Evolutionary conservation across 2,888 invertebrate genomes (phyloP).

Genomic region (Caenorhabditis uteleia): DNA sequence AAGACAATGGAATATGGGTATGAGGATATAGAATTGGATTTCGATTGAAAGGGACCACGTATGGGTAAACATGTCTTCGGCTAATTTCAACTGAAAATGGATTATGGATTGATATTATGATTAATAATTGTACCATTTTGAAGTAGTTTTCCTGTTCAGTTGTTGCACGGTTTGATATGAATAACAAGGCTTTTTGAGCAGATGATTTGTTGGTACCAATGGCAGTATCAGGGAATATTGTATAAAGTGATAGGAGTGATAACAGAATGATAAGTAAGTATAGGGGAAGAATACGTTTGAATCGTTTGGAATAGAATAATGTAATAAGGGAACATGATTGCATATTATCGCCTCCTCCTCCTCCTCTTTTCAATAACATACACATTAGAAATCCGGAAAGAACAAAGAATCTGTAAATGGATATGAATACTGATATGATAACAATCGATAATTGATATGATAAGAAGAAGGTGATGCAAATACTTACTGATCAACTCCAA

Average conservation of each 20-base stretch:
- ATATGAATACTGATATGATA: too few relatives aligned
- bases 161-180: slow-evolving; percentile 15
- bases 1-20: slow-evolving; percentile 25
- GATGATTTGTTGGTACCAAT: slow-evolving; percentile 21
- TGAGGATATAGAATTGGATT: slow-evolving; percentile 25
- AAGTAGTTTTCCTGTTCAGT: slow-evolving; percentile 23
- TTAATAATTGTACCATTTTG: slow-evolving; percentile 10
- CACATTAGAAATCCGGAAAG: too few relatives aligned
- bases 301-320: slow-evolving; percentile 19
- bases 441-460: too few relatives aligned
- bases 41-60: slow-evolving; percentile 29
- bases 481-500: too few relatives aligned
- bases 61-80: slow-evolving; percentile 21
- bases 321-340: slow-evolving; percentile 1
- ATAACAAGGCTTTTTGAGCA: slow-evolving; percentile 12
- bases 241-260: slow-evolving; percentile 11
- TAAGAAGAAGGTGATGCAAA: too few relatives aligned
- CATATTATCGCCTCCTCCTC: too few relatives aligned
- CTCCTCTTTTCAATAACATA: slow-evolving; percentile 6
- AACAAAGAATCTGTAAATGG: too few relatives aligned
- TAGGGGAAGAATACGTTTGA: slow-evolving; percentile 26
- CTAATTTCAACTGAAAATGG: slow-evolving; percentile 8
- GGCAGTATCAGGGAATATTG: slow-evolving; percentile 20
- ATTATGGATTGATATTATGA: neutral
- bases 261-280: slow-evolving; percentile 15